Percentiles rank a stretch among this genome's conserved stretches.
Evolutionary conservation across 1,140 invertebrate genomes (phyloP).

Genomic region (Mizuhopecten yessoensis): DNA sequence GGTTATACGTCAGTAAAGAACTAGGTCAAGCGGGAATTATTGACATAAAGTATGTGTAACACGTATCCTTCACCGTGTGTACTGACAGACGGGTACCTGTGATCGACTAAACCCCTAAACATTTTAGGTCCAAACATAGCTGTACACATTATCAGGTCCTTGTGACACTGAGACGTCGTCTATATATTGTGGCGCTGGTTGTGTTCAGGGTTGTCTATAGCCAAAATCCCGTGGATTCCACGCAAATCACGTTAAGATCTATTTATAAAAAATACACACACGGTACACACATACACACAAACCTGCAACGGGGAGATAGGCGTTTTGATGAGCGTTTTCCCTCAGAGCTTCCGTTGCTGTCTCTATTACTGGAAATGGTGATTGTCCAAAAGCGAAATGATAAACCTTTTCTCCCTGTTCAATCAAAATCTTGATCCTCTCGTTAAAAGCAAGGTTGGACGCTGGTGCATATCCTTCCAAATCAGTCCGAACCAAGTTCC

Average conservation of each 20-base stretch:
- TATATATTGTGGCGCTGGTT: too few species aligned
- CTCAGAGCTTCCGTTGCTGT: conserved; percentile 73
- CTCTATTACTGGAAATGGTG: conserved; percentile 81
- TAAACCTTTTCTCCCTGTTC: conserved; percentile 75
- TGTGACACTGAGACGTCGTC: too few species aligned
- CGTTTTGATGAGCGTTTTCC: conserved; percentile 76
- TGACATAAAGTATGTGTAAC: too few species aligned
- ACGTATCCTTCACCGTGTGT: too few species aligned
- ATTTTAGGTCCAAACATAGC: too few species aligned
- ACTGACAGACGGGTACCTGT: too few species aligned
- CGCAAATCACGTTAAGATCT: not conserved
- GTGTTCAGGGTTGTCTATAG: too few species aligned
- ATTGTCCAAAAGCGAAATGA: conserved; percentile 83
- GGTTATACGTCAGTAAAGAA: too few species aligned
- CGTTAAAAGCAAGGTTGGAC: conserved; percentile 74
- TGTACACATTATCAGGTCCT: too few species aligned
- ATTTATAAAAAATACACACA: conserved; percentile 2
- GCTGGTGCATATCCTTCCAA: conserved; percentile 72
- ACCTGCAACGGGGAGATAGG: conserved; percentile 81
- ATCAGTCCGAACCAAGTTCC: conserved; percentile 67
- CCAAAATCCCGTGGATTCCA: too few species aligned
- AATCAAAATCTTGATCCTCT: conserved; percentile 73
- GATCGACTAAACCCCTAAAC: too few species aligned
- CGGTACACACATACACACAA: conserved; percentile 42
- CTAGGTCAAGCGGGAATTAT: too few species aligned